Percentiles rank a stretch among this genome's conserved stretches.
phyloP scores from a whole-genome alignment of 1,140 invertebrate species.

The Heterodera schachtii region DNA sequence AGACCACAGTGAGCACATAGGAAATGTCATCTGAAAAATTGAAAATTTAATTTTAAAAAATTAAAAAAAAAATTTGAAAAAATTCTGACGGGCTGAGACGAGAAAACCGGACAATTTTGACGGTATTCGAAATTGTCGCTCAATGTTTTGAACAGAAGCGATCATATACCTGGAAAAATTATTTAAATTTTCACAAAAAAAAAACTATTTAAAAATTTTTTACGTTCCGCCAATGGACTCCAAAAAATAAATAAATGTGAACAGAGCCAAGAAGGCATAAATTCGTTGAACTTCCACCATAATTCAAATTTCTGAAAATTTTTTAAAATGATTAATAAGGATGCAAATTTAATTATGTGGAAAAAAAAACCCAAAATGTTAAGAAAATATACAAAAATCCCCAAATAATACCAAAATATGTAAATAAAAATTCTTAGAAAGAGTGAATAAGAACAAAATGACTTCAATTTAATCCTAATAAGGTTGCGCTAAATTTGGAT shows the following conservation, averaged over 20 bases:
- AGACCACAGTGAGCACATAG: constrained; percentile 64
- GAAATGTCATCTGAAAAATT: constrained; percentile 58
- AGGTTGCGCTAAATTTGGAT: too few relatives aligned
- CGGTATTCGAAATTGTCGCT: constrained; percentile 63
- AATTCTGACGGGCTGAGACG: constrained; percentile 49
- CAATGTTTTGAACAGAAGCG: constrained; percentile 53
- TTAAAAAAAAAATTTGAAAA: background rate
- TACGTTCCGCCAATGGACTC: constrained; percentile 42
- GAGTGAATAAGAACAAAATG: too few relatives aligned
- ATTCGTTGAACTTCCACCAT: constrained; percentile 23
- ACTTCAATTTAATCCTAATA: too few relatives aligned
- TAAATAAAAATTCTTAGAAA: too few relatives aligned
- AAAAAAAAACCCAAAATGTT: too few relatives aligned
- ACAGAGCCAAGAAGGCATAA: constrained; percentile 43
- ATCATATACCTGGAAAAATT: constrained; percentile 37
- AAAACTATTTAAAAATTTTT: background rate
- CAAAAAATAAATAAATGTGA: constrained; percentile 46
- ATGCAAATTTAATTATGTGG: too few relatives aligned
- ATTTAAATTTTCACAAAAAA: constrained; percentile 9
- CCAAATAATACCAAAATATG: too few relatives aligned
- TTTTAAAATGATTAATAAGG: too few relatives aligned
- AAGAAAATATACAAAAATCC: too few relatives aligned
- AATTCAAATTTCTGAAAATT: background rate
- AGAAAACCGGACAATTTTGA: constrained; percentile 62
- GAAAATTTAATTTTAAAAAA: constrained; percentile 21